Base-by-base conservation (phyloP, 2,113 vertebrate genomes). In the Dasypus novemcinctus region DNA sequence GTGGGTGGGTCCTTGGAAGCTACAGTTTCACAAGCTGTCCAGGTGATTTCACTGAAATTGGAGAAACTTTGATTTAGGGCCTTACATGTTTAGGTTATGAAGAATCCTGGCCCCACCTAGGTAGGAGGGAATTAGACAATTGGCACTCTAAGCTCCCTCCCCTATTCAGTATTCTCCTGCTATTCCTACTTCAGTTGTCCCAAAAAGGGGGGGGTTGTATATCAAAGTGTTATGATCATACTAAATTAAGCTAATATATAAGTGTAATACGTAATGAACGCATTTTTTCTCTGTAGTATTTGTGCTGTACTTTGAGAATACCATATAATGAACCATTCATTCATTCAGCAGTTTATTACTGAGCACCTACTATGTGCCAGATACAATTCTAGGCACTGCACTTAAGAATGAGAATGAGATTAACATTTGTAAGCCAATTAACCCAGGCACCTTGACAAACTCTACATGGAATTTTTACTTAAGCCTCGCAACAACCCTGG, bases 51-150 rank as follows among this genome's bases (percentile, higher is more conserved):
- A n/a, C 75, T 81, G 49, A 71, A 94, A 49, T 36, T 89, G 25
- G 68, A 54, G 61, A 95, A 79, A 86, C 31, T n/a, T 8, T 49
- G 18, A 52, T 87, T 83, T 83, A 80, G 33, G 25, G 71, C 3
- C 64, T 75, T 43, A 23, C 9, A 64, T 41, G 41, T 41, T 94
- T 83, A 80, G 31, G 75, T 87, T 91, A 86, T 94, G 38, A 95
- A 17, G 18, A 76, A 76, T 87, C n/a, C 29, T 86, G 49, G 12
- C 46, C 52, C 63, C 33, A 82, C 27, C 11, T 61, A 43, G 54
- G 25, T 64, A 75, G 54, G 57, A 13, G 21, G 59, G 21, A 76
- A 68, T 72, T 66, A 61, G n/a, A 87, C 29, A 80, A 49, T 1
- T 88, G 46, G 23, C 64, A n/a, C 78, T 64, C 4, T 83, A 49